These are phyloP conservation scores for Eutolmus rufibarbis DNA, from an alignment of 2,888 invertebrate genomes.

Conservation along the genomic window DNA sequence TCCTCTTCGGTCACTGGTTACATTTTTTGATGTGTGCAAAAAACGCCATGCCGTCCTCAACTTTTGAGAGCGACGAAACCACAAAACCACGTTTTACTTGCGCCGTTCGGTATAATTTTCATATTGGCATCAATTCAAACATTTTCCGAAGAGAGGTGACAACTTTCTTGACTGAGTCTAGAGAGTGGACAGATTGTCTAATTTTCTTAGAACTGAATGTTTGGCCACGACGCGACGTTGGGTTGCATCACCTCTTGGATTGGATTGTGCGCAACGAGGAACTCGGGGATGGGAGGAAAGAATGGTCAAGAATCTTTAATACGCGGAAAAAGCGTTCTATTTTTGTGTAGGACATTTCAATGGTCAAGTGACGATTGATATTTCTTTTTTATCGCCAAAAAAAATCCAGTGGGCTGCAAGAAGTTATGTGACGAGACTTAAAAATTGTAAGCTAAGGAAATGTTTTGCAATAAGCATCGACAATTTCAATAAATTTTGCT, in stretches of 20 bases:
- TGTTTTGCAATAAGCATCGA: too few relatives aligned
- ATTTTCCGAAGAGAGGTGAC: background rate
- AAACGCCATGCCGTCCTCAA: background rate
- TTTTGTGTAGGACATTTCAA: background rate
- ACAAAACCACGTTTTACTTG: background rate
- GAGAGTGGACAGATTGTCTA: background rate
- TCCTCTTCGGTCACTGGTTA: background rate
- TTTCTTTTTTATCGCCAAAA: background rate
- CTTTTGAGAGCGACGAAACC: background rate
- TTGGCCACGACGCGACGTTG: background rate
- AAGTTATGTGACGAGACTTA: background rate
- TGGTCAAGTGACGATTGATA: background rate
- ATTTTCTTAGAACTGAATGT: background rate
- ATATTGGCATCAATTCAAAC: background rate
- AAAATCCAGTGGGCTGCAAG: background rate
- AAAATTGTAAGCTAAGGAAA: background rate
- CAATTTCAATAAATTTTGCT: background rate
- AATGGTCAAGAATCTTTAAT: background rate
- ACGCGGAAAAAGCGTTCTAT: background rate
- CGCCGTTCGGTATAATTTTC: background rate
- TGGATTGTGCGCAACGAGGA: background rate
- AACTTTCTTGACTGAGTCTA: background rate
- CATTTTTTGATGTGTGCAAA: background rate
- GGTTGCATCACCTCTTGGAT: background rate
- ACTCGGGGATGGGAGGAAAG: background rate